A percentile compares a stretch with the other conserved stretches of the same genome.
Evolutionary conservation across 2,113 vertebrate species (phyloP).

Genomic region (Dicerorhinus sumatrensis): DNA sequence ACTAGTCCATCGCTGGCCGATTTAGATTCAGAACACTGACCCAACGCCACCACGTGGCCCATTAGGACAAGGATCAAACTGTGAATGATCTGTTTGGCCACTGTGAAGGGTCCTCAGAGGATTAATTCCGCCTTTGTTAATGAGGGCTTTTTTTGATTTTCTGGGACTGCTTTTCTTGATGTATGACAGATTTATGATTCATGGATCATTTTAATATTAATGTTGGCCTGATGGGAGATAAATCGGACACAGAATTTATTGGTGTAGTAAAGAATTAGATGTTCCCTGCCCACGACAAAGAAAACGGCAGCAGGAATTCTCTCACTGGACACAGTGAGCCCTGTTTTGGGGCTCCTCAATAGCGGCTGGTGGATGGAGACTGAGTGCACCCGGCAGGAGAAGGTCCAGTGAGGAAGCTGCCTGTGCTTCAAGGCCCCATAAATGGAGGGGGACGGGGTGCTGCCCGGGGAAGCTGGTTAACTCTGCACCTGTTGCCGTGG

Average conservation of each 20-base stretch:
- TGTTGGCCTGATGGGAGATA: conserved; percentile 54
- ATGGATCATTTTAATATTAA: conserved; percentile 49
- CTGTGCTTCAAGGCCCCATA: fast-evolving
- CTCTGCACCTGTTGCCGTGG: not conserved
- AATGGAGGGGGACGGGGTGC: not conserved
- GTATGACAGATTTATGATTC: conserved; percentile 62
- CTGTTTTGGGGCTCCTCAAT: fast-evolving
- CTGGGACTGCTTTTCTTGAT: not conserved
- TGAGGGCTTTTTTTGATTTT: conserved; percentile 22
- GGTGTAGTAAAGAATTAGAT: not conserved
- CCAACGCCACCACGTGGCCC: fast-evolving
- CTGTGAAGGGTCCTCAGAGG: not conserved
- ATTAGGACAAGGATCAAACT: not conserved
- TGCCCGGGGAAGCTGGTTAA: not conserved
- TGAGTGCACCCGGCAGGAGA: fast-evolving
- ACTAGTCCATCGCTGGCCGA: fast-evolving
- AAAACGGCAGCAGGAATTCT: not conserved
- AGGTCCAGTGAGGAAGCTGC: fast-evolving
- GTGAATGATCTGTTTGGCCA: not conserved
- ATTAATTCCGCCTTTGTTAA: conserved; percentile 48
- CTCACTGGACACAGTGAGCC: fast-evolving
- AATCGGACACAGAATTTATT: conserved; percentile 71
- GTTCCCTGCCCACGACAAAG: not conserved
- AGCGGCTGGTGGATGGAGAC: fast-evolving
- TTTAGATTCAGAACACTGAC: not conserved